These are phyloP conservation scores for Leptoclinus maculatus DNA, from an alignment of 2,797 vertebrate species.

Conservation along the genomic window DNA sequence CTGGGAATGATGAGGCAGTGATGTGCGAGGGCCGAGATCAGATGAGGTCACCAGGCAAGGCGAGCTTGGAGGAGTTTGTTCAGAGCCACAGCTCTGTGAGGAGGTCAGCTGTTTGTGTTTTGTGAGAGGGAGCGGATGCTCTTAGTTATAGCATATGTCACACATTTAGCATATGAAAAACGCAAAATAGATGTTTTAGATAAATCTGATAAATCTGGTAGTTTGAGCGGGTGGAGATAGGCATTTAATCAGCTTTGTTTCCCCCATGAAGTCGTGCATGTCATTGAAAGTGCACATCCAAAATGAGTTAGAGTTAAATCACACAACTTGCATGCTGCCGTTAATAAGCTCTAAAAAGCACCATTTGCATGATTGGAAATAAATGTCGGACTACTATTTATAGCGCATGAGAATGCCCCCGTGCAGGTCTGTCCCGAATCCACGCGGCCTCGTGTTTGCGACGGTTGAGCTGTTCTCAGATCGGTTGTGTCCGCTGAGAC, in stretches of 20 bases:
- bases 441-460: constrained; percentile 36
- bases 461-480: constrained; percentile 62
- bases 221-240: neutral
- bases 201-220: neutral
- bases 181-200: neutral
- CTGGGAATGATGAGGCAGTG: constrained; percentile 59
- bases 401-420: constrained; percentile 43
- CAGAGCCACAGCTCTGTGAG: constrained; percentile 17
- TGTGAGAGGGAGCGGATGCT: constrained; percentile 25
- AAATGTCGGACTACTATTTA: constrained; percentile 60
- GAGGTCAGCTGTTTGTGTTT: constrained; percentile 33
- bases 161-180: neutral
- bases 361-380: constrained; percentile 42
- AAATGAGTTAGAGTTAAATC: neutral
- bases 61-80: constrained; percentile 44
- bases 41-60: constrained; percentile 63
- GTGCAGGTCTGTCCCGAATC: constrained; percentile 38
- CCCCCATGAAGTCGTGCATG: neutral
- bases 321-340: constrained; percentile 1
- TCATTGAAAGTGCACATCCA: neutral
- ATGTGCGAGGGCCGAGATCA: constrained; percentile 68
- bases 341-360: constrained; percentile 15
- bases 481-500: constrained; percentile 52
- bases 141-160: constrained; percentile 27
- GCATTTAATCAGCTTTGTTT: neutral